Base-by-base conservation (phyloP, 2,888 invertebrate species). In the Trichopria drosophilae region DNA sequence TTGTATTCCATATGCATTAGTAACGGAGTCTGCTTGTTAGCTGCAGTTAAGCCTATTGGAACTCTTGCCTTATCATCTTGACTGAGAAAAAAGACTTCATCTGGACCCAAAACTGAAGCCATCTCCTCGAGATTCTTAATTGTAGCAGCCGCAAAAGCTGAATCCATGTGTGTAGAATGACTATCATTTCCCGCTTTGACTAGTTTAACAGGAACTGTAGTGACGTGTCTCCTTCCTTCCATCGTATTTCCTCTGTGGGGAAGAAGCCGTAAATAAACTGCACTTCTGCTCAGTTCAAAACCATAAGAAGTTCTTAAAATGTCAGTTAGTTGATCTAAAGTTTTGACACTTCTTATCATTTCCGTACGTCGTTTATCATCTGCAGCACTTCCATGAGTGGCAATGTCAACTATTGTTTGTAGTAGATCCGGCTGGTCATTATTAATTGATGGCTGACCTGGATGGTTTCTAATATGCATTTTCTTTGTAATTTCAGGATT, bases 11-110 rank as follows among this genome's bases (percentile, higher is more conserved):
- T 31, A 29, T 65, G 64, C 67, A 69, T 66, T 4, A 69, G 42
- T 5, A 68, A 47, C 7, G 68, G 66, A 5, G 65, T 64, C 61
- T 76, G 73, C 39, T 66, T 68, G 41, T 70, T 71, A 44, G 71
- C 76, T 22, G 74, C 73, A 24, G 72, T 61, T 20, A 74, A 23
- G 16, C 73, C 71, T 34, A 75, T 58, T 3, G 73, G 67, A 3
- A 75, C 66, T 15, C 69, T 48, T 13, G 68, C 67, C 61, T 71
- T 66, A 43, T 69, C 65, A 60, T 72, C 68, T 52, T 66, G 62
- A 51, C 62, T 62, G 42, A 68, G 26, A 55, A 67, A 65, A 44
- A 53, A 41, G 24, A 58, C 47, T 55, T 54, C 23, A n/a, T n/a
- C n/a, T 15, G 51, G 41, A 15, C 45, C 50, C 6, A 53, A 48